Evolutionary conservation across 2,113 vertebrate species (phyloP), one percentile per base, ranked within the genome.

Genomic region (Ptyas mucosa): DNA sequence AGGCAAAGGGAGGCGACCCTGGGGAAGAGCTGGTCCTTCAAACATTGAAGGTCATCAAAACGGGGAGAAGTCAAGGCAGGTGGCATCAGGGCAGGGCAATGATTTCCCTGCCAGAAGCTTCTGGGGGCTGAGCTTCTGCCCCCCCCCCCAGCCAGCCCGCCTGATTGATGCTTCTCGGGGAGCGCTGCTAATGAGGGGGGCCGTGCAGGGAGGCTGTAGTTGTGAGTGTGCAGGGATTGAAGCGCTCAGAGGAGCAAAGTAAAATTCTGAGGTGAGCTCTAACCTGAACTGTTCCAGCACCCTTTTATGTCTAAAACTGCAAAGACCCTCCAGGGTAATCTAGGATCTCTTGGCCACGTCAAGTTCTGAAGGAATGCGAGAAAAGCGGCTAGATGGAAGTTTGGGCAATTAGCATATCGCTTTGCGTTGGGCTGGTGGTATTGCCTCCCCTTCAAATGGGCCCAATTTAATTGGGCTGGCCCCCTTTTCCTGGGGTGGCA

Each of bases 381-480:
- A 9, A 87, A 61, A 8, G 88, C 0, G 49, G n/a, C 86, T 0
- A 46, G 26, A 81, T 39, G 34, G 75, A 88, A 1, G 1, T 21
- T 91, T 93, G 89, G 15, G 24, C n/a, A 81, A 21, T 29, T 20
- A 88, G 1, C 91, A 75, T 88, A 24, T 94, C 86, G 18, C 81
- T 24, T n/a, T 90, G 39, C 15, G 0, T 24, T 64, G 75, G 91
- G 57, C 34, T 91, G 91, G 52, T 69, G 94, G 46, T 91, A 0
- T 43, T 53, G 89, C 49, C 90, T 89, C 54, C 10, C 7, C 89
- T 96, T 95, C 94, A 93, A 94, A 81, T 94, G 39, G 54, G 85
- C 75, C 12, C 5, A 69, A n/a, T 94, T 93, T 94, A 95, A 90
- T 95, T 95, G 34, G 89, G 94, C 93, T 57, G 4, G 21, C 85